phyloP scores from a whole-genome alignment of 2,797 vertebrate species.

The Gymnoscopelus microlampas region DNA sequence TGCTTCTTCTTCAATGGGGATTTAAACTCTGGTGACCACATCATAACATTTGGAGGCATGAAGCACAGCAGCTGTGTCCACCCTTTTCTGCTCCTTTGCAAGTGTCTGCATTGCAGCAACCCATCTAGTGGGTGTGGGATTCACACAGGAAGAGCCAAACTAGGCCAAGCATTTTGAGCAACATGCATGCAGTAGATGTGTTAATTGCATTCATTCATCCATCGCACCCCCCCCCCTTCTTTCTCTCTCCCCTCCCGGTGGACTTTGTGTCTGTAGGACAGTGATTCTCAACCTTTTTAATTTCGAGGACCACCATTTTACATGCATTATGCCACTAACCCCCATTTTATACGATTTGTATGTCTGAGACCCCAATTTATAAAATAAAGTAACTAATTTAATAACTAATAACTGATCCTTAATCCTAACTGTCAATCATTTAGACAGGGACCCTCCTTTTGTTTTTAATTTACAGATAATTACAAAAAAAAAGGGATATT shows the following conservation, averaged over 20 bases:
- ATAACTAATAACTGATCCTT: too few relatives aligned
- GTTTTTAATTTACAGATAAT: too few relatives aligned
- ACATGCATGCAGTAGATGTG: conserved; percentile 13
- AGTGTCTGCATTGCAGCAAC: conserved; percentile 71
- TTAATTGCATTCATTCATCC: conserved; percentile 42
- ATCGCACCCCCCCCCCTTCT: conserved; percentile 1
- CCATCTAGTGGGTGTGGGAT: conserved; percentile 60
- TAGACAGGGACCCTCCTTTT: too few relatives aligned
- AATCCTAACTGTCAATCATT: too few relatives aligned
- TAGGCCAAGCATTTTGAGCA: conserved; percentile 61
- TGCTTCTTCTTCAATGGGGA: too few relatives aligned
- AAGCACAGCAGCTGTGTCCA: conserved; percentile 18
- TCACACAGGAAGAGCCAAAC: conserved; percentile 40
- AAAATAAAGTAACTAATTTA: too few relatives aligned
- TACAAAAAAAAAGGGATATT: too few relatives aligned
- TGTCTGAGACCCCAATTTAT: too few relatives aligned
- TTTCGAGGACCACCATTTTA: too few relatives aligned
- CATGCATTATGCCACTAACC: too few relatives aligned
- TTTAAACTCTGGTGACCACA: conserved; percentile 2
- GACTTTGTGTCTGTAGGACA: not conserved
- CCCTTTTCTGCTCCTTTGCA: conserved; percentile 32
- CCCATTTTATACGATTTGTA: too few relatives aligned
- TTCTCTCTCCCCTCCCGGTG: conserved; percentile 2
- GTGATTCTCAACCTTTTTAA: not conserved
- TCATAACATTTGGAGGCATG: conserved; percentile 25